A percentile compares a stretch with the other conserved stretches of the same genome.
These are phyloP conservation scores for Ypsolopha scabrella DNA, from an alignment of 2,888 invertebrate genomes.

Conservation along the genomic window DNA sequence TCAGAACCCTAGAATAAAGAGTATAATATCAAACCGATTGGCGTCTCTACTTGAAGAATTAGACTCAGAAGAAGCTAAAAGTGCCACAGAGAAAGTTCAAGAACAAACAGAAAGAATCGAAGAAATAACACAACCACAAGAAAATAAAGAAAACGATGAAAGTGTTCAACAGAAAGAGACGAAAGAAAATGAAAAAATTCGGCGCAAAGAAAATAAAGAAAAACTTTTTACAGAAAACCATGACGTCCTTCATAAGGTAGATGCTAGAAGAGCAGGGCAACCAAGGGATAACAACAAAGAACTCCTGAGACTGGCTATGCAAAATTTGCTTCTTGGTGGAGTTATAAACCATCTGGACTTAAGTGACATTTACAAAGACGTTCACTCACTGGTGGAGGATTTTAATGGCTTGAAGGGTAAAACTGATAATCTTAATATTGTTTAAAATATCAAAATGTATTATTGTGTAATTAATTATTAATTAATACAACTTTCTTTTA, in stretches of 20 bases:
- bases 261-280: no score
- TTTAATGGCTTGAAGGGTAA: slow-evolving; percentile 8
- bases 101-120: slow-evolving; percentile 3
- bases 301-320: slow-evolving; percentile 37
- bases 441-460: no score
- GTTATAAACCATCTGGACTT: slow-evolving; percentile 38
- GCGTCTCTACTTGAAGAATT: slow-evolving; percentile 37
- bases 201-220: not conserved
- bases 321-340: slow-evolving; percentile 40
- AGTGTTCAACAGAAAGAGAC: slow-evolving; percentile 5
- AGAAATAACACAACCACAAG: slow-evolving; percentile 5
- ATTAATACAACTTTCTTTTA: no score
- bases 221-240: not conserved
- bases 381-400: slow-evolving; percentile 18
- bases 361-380: slow-evolving; percentile 28
- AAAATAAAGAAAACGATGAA: slow-evolving; percentile 6
- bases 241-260: no score
- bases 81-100: not conserved
- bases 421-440: no score
- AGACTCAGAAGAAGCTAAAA: slow-evolving; percentile 26
- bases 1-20: slow-evolving; percentile 36
- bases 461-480: no score
- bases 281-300: slow-evolving; percentile 16
- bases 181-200: not conserved
- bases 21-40: slow-evolving; percentile 30